Conservation (phyloP, 2,888 invertebrate species). For the Stomorhina lunata region DNA sequence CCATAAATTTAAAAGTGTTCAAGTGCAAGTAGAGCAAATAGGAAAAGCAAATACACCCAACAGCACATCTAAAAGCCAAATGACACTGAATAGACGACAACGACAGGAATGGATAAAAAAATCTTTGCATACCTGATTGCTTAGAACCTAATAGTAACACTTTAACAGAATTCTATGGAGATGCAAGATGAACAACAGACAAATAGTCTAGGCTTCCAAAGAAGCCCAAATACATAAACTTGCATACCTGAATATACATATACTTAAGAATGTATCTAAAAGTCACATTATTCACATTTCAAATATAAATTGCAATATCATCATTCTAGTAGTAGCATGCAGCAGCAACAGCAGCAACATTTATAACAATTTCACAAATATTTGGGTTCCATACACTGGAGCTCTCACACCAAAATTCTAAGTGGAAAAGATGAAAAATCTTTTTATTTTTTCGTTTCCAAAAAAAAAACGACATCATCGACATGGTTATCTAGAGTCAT, state of each 20-base stretch:
- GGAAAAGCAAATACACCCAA: not conserved
- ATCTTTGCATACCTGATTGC: conserved; percentile 39
- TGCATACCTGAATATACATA: too few species aligned
- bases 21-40: conserved; percentile 41
- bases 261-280: too few species aligned
- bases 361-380: not conserved
- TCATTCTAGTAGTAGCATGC: not conserved
- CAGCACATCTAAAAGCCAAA: not conserved
- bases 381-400: conserved; percentile 9
- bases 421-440: not conserved
- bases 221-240: not conserved
- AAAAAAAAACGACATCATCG: not conserved
- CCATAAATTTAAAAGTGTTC: conserved; percentile 48
- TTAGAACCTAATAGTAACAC: conserved; percentile 11
- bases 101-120: not conserved
- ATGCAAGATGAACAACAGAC: not conserved
- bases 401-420: not conserved
- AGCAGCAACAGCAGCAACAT: not conserved
- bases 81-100: not conserved
- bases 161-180: conserved; percentile 3
- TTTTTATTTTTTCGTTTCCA: not conserved
- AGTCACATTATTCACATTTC: not conserved
- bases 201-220: conserved; percentile 1
- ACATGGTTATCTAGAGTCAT: not conserved
- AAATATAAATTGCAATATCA: conserved; percentile 45